Evolutionary conservation across 2,113 vertebrate genomes (phyloP), one percentile per base, ranked within the genome.

Genomic region (Grallaria varia): DNA sequence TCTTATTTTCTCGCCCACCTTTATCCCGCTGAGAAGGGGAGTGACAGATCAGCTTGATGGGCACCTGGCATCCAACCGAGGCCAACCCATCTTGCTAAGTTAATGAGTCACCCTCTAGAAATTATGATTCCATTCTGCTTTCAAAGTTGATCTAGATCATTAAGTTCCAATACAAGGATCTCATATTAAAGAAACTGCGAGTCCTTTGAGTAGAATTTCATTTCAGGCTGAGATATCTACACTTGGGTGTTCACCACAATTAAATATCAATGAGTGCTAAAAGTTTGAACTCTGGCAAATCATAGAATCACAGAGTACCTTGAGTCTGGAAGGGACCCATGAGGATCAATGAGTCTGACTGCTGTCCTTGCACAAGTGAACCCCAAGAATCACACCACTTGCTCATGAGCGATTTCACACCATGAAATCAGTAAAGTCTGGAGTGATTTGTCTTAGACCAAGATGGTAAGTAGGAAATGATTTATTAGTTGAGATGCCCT

Each of bases 341-440:
- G n/a, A 53, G 28, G 20, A 67, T 16, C 25, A 58, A 19, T 0
- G 0, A 45, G 20, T 47, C 20, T 24, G n/a, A 2, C 24, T 60
- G 2, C 0, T 47, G 45, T 24, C 9, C 28, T 20, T 83, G 16
- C 24, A 45, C 20, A n/a, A 9, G 11, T 60, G 28, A 55, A 33
- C 17, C 9, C 44, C 21, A 62, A 75, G 24, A 55, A 35, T 40
- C 39, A 30, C n/a, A 53, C 20, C n/a, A 4, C 8, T 1, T 50
- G 14, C 9, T 73, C 30, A 33, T 4, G 7, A 9, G 23, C 44
- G 44, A 60, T 25, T 59, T 60, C 24, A 45, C 13, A 60, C 12
- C 11, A 40, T 40, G 40, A 93, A 75, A 68, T 60, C 40, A 44
- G 19, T 50, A 20, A 79, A 72, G 8, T 40, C 47, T 83, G 44